A percentile compares a stretch with the other conserved stretches of the same genome.
Evolutionary conservation across 2,797 vertebrate genomes (phyloP).

Genomic region (Pseudocheirus occidentalis): DNA sequence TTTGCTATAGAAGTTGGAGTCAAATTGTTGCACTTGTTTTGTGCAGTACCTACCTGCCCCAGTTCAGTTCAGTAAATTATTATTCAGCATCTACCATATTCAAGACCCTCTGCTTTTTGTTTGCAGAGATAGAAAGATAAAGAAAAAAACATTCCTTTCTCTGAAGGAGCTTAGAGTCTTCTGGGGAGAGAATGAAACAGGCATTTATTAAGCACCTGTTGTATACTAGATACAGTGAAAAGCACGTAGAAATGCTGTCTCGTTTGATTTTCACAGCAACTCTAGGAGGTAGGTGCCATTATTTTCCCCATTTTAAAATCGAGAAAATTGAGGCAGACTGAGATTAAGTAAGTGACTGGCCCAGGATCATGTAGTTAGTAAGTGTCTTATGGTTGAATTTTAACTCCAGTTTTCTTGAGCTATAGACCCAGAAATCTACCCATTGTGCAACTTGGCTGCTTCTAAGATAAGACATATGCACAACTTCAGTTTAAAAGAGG

Average conservation of each 20-base stretch:
- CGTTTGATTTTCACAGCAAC: too few relatives aligned
- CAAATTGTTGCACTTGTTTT: accelerated
- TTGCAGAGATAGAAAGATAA: neutral
- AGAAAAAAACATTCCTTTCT: neutral
- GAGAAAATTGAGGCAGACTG: neutral
- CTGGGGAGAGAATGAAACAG: neutral
- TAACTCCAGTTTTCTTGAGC: neutral
- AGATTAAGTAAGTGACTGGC: neutral
- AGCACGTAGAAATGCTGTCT: neutral
- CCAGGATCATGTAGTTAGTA: neutral
- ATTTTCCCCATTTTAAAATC: neutral
- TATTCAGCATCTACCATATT: neutral
- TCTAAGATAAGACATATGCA: neutral
- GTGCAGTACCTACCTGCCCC: neutral
- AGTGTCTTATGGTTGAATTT: neutral
- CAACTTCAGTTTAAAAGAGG: neutral
- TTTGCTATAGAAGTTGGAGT: neutral
- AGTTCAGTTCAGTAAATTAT: neutral
- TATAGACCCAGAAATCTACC: neutral
- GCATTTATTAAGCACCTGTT: neutral
- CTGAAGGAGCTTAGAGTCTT: neutral
- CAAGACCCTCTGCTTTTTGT: neutral
- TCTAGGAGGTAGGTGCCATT: neutral
- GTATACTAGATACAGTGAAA: neutral
- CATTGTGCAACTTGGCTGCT: neutral